Evolutionary conservation across 2,888 invertebrate genomes (phyloP).

Genomic region (Agrochola circellaris): DNA sequence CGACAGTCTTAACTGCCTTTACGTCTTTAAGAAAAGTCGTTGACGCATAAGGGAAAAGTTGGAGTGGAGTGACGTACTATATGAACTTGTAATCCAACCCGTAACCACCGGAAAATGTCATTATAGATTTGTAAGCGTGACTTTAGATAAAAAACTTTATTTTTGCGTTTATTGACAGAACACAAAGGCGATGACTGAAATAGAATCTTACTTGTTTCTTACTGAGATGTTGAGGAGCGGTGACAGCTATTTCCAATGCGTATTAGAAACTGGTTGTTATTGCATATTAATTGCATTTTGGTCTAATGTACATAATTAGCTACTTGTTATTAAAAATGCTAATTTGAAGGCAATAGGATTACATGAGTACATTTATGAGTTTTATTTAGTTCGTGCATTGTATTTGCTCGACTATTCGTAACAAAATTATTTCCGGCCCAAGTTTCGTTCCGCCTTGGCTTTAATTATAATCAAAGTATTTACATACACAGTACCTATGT

Average conservation of each 20-base stretch:
- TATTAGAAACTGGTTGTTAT: conserved; percentile 32
- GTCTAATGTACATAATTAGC: conserved; percentile 33
- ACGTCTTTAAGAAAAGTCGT: conserved; percentile 25
- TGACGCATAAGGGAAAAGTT: conserved; percentile 18
- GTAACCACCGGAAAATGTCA: conserved; percentile 8
- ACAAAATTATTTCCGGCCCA: conserved; percentile 64
- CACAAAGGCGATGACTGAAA: conserved; percentile 14
- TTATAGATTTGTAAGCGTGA: conserved; percentile 24
- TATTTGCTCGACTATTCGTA: conserved; percentile 59
- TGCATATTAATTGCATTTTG: conserved; percentile 55
- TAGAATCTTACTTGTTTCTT: conserved; percentile 18
- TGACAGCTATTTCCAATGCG: conserved; percentile 30
- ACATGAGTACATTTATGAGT: conserved; percentile 44
- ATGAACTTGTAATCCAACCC: conserved; percentile 3
- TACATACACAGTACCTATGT: conserved; percentile 29
- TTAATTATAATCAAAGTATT: conserved; percentile 59
- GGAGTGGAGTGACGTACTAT: conserved; percentile 14
- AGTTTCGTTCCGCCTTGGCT: conserved; percentile 61
- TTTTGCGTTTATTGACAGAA: conserved; percentile 26
- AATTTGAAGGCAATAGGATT: conserved; percentile 63
- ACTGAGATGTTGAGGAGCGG: conserved; percentile 19
- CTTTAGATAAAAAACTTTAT: conserved; percentile 30
- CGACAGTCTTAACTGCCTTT: conserved; percentile 9
- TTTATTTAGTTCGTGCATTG: conserved; percentile 45
- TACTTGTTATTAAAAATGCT: conserved; percentile 59